Conservation (phyloP, 2,113 vertebrate genomes). For the Eptatretus burgeri region DNA sequence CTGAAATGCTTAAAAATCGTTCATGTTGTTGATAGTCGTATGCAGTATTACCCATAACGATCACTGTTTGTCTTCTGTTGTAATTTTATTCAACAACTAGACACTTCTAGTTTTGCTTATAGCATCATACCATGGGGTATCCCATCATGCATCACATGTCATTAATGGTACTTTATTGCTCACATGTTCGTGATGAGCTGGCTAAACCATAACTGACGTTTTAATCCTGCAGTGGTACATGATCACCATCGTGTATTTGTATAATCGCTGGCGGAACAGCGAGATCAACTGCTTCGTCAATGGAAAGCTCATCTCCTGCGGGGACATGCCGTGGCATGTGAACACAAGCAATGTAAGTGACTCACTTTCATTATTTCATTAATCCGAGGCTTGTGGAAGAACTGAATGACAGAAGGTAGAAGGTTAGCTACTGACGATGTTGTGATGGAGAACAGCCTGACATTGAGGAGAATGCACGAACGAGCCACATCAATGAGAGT, state of each 20-base stretch:
- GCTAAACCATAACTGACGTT: not conserved
- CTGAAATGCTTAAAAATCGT: too few relatives aligned
- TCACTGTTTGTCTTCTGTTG: too few relatives aligned
- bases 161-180: not conserved
- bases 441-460: too few relatives aligned
- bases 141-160: not conserved
- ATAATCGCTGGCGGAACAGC: constrained; percentile 97
- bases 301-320: constrained; percentile 66
- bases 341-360: constrained; percentile 54
- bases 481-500: too few relatives aligned
- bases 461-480: too few relatives aligned
- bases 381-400: too few relatives aligned
- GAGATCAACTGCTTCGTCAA: constrained; percentile 88
- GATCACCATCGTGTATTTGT: constrained; percentile 77
- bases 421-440: too few relatives aligned
- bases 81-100: not conserved
- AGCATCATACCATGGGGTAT: not conserved
- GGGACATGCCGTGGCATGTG: constrained; percentile 88
- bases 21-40: not conserved
- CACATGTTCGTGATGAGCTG: not conserved
- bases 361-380: too few relatives aligned
- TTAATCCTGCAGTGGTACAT: constrained; percentile 58
- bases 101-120: not conserved
- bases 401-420: too few relatives aligned
- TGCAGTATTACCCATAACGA: too few relatives aligned